Conservation (phyloP, 2,113 vertebrate genomes). For the Agapornis roseicollis region DNA sequence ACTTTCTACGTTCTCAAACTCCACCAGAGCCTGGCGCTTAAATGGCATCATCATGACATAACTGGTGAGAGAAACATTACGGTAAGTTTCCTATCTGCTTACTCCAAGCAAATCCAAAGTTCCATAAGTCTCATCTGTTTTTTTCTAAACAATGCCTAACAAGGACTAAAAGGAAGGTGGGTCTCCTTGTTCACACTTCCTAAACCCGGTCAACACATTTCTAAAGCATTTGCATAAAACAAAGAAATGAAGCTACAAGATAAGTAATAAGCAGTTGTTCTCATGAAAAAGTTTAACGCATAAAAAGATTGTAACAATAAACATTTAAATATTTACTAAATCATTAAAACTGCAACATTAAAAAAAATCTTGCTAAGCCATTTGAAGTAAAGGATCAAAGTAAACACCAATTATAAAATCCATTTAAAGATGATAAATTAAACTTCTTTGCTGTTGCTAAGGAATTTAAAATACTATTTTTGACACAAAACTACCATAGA, state of each 20-base stretch:
- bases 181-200: background rate
- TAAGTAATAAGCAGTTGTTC: background rate
- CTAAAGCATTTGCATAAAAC: background rate
- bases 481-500: background rate
- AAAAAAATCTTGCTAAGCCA: background rate
- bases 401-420: background rate
- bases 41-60: conserved; percentile 99
- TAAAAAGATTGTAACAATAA: background rate
- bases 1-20: conserved; percentile 88
- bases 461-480: background rate
- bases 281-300: background rate
- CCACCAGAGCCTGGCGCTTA: conserved; percentile 92
- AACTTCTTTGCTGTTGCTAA: background rate
- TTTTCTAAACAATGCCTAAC: background rate
- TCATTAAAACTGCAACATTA: background rate
- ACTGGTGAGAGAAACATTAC: conserved; percentile 62
- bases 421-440: background rate
- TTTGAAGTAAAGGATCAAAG: background rate
- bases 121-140: accelerated
- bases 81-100: background rate
- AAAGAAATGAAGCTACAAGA: background rate
- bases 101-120: background rate
- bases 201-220: background rate
- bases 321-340: background rate
- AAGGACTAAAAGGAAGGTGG: background rate